Conservation (phyloP, 2,888 invertebrate species). For the Drosophila histrio region DNA sequence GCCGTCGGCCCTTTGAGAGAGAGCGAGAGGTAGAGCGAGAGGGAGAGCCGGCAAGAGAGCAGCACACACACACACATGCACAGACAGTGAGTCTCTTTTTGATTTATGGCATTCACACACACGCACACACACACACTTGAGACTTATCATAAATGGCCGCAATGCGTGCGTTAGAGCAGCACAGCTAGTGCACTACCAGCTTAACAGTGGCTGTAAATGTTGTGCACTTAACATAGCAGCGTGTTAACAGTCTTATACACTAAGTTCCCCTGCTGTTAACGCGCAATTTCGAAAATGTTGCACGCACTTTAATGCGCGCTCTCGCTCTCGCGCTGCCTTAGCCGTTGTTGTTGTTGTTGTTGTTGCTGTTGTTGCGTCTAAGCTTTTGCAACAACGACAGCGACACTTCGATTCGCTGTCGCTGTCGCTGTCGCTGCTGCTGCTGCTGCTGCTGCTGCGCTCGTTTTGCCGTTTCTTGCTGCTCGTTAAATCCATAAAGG, state of each 20-base stretch:
- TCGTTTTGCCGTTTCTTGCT: conserved; percentile 39
- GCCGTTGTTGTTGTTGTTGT: not conserved
- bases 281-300: conserved; percentile 55
- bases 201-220: conserved; percentile 37
- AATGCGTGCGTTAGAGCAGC: conserved; percentile 55
- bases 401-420: conserved; percentile 67
- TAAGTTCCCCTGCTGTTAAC: conserved; percentile 48
- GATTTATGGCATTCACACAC: conserved; percentile 48
- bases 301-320: conserved; percentile 33
- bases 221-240: conserved; percentile 34
- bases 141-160: conserved; percentile 39
- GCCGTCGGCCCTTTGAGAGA: conserved; percentile 43
- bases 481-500: conserved; percentile 70
- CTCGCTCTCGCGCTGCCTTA: conserved; percentile 13
- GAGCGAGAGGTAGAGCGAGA: not conserved
- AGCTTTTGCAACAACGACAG: conserved; percentile 60
- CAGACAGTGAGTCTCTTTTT: conserved; percentile 40
- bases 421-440: conserved; percentile 39
- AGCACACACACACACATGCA: conserved; percentile 9
- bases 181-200: conserved; percentile 42
- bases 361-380: conserved; percentile 21
- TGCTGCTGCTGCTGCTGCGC: conserved; percentile 34
- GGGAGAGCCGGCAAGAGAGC: conserved; percentile 25
- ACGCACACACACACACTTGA: conserved; percentile 9
- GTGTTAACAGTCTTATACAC: conserved; percentile 65